Evolutionary conservation across 2,113 vertebrate genomes (phyloP), one percentile per base, ranked within the genome.

Genomic region (Guaruba guarouba): DNA sequence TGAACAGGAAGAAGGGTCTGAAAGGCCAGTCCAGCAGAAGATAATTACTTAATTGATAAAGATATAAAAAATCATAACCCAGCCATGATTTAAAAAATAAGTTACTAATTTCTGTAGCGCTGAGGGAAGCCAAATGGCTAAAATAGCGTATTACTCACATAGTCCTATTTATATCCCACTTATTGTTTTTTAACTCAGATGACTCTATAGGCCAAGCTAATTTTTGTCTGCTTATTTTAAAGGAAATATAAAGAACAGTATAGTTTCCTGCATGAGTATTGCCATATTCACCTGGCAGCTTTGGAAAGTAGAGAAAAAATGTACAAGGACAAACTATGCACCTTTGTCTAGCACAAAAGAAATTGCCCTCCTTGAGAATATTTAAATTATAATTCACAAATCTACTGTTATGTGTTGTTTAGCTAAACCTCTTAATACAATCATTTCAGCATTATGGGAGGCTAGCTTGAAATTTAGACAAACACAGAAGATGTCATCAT

Each of bases 1-100:
- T 3, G 17, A 51, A 61, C 35, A 41, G 41, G 16, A 37, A 73
- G 29, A 0, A 1, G 41, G 66, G 35, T 64, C 33, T 1, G 52
- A 13, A 43, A 90, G 52, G 57, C 67, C 63, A 17, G 84, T 27
- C 37, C 64, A 57, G 44, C 37, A 66, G 37, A 39, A 88, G 68
- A 83, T 77, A 92, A 93, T 93, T 48, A 66, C 17, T 83, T 88
- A 83, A 94, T 88, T 88, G 89, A 46, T 67, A 81, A 92, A 82
- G 44, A 57, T 44, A 86, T 28, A 57, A 93, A 77, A 92, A 46
- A 27, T 19, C 73, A 49, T 8, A 57, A 57, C 27, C 29, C 2
- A 11, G 28, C 2, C 20, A 2, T 73, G 80, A 69, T 57, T 88
- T 48, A 4, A 67, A 82, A 59, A 73, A 51, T 9, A 68, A 64